These are phyloP conservation scores for Leptodactylus fuscus DNA, from an alignment of 2,113 vertebrate genomes.

Conservation along the genomic window DNA sequence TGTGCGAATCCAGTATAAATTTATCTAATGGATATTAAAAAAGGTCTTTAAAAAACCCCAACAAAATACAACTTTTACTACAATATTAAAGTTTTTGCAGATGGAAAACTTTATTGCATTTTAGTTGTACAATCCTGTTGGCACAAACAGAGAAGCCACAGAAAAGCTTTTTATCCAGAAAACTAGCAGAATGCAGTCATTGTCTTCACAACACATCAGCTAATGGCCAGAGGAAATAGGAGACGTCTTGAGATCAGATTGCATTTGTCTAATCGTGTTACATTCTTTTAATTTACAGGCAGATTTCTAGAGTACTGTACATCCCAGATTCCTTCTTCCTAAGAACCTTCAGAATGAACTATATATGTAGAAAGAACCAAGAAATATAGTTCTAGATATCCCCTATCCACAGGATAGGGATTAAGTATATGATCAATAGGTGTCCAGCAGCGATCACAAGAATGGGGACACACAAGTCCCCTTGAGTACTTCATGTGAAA, in stretches of 20 bases:
- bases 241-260: slow-evolving; percentile 18
- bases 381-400: not conserved
- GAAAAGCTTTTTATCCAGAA: slow-evolving; percentile 27
- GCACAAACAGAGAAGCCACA: slow-evolving; percentile 22
- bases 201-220: slow-evolving; percentile 3
- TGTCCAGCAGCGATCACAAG: too few relatives aligned
- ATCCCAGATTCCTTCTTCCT: not conserved
- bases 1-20: not conserved
- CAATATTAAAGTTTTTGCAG: too few relatives aligned
- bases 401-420: too few relatives aligned
- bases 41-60: not conserved
- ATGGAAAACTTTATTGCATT: not conserved
- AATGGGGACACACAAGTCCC: too few relatives aligned
- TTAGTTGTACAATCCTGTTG: not conserved
- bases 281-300: not conserved
- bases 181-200: slow-evolving; percentile 7
- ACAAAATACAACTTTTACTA: not conserved
- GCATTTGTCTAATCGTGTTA: slow-evolving; percentile 47
- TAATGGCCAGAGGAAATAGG: slow-evolving; percentile 45
- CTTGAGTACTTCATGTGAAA: too few relatives aligned
- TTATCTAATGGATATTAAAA: not conserved
- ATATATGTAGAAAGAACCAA: not conserved
- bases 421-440: too few relatives aligned
- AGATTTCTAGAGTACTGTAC: not conserved
- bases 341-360: not conserved